phyloP scores from a whole-genome alignment of 1,140 invertebrate genomes.

The Trichoplusia ni region DNA sequence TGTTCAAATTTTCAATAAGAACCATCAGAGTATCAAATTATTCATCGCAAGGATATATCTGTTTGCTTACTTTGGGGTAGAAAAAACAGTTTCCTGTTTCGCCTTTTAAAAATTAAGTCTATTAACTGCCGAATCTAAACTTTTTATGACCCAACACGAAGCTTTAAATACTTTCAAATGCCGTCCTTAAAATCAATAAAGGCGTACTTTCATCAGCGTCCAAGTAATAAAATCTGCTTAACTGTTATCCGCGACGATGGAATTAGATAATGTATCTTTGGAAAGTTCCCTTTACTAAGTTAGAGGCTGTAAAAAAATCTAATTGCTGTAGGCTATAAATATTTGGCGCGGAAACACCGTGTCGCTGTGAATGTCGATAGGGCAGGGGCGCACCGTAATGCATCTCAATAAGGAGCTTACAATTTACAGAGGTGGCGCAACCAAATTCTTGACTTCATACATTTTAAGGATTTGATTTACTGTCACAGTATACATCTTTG shows the following conservation, averaged over 20 bases:
- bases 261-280: slow-evolving; percentile 73
- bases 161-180: slow-evolving; percentile 72
- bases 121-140: slow-evolving; percentile 50
- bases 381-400: slow-evolving; percentile 53
- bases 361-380: slow-evolving; percentile 59
- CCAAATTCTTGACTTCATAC: slow-evolving; percentile 47
- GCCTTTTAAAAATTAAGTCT: slow-evolving; percentile 46
- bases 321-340: slow-evolving; percentile 62
- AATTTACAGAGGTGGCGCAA: slow-evolving; percentile 43
- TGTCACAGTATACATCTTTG: slow-evolving; percentile 17
- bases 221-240: slow-evolving; percentile 75
- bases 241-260: slow-evolving; percentile 67
- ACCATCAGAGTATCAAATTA: slow-evolving; percentile 27
- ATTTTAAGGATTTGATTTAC: slow-evolving; percentile 31
- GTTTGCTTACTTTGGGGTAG: slow-evolving; percentile 11
- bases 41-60: slow-evolving; percentile 26
- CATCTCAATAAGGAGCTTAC: slow-evolving; percentile 60
- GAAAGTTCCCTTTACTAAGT: slow-evolving; percentile 56
- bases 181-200: slow-evolving; percentile 76
- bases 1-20: slow-evolving; percentile 14
- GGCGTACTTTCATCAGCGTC: slow-evolving; percentile 71
- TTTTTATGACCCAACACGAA: slow-evolving; percentile 63
- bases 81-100: slow-evolving; percentile 32
- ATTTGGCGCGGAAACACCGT: slow-evolving; percentile 52
- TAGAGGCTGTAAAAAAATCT: slow-evolving; percentile 61